Percentiles rank a stretch among this genome's conserved stretches.
These are phyloP conservation scores for Oenanthe melanoleuca DNA, from an alignment of 2,113 vertebrate species.

Conservation along the genomic window DNA sequence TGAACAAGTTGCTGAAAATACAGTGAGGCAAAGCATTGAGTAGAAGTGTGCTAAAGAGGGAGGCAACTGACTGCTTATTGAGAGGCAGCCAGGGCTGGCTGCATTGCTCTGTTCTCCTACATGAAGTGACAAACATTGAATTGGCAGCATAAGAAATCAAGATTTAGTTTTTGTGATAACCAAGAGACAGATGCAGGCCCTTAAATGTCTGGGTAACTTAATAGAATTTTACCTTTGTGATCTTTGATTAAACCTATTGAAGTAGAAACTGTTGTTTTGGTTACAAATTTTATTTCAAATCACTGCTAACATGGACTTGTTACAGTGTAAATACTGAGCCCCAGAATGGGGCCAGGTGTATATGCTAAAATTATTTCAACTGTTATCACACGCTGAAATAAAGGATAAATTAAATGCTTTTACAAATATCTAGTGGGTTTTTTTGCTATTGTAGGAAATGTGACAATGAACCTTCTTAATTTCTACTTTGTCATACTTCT, in stretches of 20 bases:
- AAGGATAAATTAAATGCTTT: not conserved
- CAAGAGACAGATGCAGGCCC: not conserved
- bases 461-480: not conserved
- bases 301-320: not conserved
- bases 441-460: not conserved
- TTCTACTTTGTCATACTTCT: not conserved
- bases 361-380: not conserved
- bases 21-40: not conserved
- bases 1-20: not conserved
- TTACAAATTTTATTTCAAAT: not conserved
- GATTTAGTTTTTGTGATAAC: not conserved
- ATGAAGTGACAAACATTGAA: not conserved
- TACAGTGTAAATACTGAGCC: not conserved
- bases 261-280: not conserved
- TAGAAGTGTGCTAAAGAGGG: not conserved
- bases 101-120: not conserved
- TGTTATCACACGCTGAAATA: not conserved
- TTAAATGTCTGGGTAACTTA: not conserved
- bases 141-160: not conserved
- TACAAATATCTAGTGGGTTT: not conserved
- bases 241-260: not conserved
- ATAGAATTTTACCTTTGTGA: not conserved
- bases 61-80: not conserved
- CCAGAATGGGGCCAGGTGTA: not conserved
- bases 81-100: not conserved